Evolutionary conservation across 2,113 vertebrate species (phyloP).

Genomic region (Colaptes auratus): DNA sequence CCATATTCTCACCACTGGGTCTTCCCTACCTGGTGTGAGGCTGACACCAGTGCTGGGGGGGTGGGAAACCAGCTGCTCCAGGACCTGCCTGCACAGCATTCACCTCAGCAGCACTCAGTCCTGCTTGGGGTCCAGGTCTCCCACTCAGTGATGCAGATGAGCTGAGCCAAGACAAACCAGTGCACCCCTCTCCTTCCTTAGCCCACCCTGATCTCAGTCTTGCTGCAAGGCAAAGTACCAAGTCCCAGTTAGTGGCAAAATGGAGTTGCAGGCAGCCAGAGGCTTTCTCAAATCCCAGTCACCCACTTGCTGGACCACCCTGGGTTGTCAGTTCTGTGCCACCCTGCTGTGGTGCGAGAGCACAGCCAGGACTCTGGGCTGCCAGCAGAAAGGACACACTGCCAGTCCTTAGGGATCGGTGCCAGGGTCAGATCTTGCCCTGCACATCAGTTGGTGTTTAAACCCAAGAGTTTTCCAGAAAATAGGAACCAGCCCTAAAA

Average conservation of each 20-base stretch:
- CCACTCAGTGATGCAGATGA: not conserved
- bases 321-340: not conserved
- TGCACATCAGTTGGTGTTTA: not conserved
- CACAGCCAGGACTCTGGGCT: not conserved
- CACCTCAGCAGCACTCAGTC: not conserved
- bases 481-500: not conserved
- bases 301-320: not conserved
- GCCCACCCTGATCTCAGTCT: not conserved
- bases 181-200: not conserved
- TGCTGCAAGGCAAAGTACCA: not conserved
- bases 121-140: not conserved
- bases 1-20: not conserved
- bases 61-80: not conserved
- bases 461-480: not conserved
- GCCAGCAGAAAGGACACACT: not conserved
- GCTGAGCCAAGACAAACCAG: not conserved
- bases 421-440: not conserved
- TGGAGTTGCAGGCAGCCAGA: not conserved
- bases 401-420: not conserved
- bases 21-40: not conserved
- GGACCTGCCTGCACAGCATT: not conserved
- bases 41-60: not conserved
- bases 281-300: not conserved
- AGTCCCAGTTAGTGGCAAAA: not conserved
- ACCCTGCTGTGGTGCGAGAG: not conserved